A percentile compares a stretch with the other conserved stretches of the same genome.
Conservation (phyloP, 2,113 vertebrate species). For the Mormyrus lacerda region DNA sequence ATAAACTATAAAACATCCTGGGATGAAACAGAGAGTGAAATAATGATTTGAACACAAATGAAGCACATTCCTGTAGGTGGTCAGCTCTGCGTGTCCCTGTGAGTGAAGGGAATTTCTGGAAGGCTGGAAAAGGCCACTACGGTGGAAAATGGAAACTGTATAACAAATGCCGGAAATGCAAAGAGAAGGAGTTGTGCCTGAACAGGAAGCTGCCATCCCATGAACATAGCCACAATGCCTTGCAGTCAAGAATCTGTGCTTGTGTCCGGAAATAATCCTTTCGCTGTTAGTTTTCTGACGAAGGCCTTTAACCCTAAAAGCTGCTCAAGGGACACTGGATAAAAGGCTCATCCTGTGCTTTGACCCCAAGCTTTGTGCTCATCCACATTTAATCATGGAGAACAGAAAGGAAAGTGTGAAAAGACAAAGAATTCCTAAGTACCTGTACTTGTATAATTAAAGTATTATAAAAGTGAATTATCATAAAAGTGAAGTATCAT, state of each 20-base stretch:
- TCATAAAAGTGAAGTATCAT: no score
- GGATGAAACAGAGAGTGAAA: background rate
- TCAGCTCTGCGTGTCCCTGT: background rate
- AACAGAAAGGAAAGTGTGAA: background rate
- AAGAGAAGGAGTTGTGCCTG: background rate
- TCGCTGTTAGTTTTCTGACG: background rate
- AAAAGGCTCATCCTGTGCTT: background rate
- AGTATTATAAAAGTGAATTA: no score
- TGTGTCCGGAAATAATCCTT: background rate
- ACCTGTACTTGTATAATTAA: background rate
- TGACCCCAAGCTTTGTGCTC: background rate
- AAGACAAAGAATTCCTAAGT: background rate
- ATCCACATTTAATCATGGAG: background rate
- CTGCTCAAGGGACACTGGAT: background rate
- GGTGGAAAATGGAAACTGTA: slow-evolving; percentile 37
- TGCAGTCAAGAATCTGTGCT: background rate
- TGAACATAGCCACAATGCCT: background rate
- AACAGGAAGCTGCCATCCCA: slow-evolving; percentile 33
- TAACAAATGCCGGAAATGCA: slow-evolving; percentile 43
- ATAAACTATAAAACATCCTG: background rate
- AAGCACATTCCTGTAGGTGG: slow-evolving; percentile 7
- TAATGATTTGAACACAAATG: background rate
- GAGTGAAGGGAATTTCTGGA: slow-evolving; percentile 26
- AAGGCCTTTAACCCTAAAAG: background rate
- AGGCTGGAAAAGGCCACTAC: slow-evolving; percentile 23